phyloP scores from a whole-genome alignment of 2,113 vertebrate species.

The Tursiops truncatus region DNA sequence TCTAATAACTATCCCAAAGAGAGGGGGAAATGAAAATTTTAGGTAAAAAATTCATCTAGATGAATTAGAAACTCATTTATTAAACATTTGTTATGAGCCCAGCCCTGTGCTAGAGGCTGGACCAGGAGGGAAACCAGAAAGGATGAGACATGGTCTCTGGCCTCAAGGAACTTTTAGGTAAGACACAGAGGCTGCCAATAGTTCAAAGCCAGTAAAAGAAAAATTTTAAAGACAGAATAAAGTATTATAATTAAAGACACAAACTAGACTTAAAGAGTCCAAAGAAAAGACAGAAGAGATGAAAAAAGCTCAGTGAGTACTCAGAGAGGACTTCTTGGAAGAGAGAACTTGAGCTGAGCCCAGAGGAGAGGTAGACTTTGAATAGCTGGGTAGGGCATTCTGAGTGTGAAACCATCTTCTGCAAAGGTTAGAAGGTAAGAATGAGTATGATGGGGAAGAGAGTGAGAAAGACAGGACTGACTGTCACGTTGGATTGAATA shows the following conservation, averaged over 20 bases:
- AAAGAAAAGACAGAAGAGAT: background rate
- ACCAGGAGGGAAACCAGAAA: background rate
- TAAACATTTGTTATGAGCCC: background rate
- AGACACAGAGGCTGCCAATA: background rate
- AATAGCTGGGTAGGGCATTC: background rate
- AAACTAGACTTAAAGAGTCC: background rate
- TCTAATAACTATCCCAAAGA: constrained; percentile 19
- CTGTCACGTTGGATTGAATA: background rate
- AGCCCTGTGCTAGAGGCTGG: background rate
- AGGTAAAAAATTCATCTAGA: background rate
- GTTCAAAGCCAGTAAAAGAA: background rate
- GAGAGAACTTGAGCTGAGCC: background rate
- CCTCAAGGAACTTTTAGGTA: background rate
- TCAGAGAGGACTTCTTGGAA: background rate
- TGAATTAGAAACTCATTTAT: background rate
- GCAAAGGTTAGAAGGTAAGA: background rate
- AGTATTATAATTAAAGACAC: background rate
- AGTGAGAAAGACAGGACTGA: background rate
- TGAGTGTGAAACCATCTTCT: background rate
- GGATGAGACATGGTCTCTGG: background rate
- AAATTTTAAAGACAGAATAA: background rate
- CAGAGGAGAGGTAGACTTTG: background rate
- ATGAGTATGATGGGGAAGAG: background rate
- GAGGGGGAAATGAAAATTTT: background rate
- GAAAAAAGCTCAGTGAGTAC: background rate